Evolutionary conservation across 2,797 vertebrate genomes (phyloP), one percentile per base, ranked within the genome.

Genomic region (Etheostoma nigrum): DNA sequence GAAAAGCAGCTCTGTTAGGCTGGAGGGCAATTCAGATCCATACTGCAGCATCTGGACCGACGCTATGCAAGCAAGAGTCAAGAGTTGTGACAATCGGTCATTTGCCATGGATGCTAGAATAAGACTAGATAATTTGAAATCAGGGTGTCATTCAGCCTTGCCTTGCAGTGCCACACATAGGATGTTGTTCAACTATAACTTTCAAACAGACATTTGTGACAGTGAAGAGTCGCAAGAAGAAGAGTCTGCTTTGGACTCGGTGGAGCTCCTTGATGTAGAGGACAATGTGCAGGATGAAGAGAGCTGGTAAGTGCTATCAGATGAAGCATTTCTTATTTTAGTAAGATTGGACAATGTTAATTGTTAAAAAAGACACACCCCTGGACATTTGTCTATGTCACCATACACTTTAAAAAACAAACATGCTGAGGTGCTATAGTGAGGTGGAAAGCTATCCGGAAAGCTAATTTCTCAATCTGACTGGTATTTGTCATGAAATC

Each of bases 251-350:
- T 60, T 94, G 76, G 93, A 93, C 54, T 66, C 52, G 55, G 93
- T 94, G 10, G 89, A 93, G 70, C 85, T 94, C 16, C 80, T 94
- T 12, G 79, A 93, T 64, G 45, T 93, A 14, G 86, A 86, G 18
- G 86, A 80, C 0, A 75, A 80, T 11, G 23, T 23, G 44, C 68
- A 84, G 66, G 88, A 93, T 81, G 92, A 93, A 58, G 93, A 92
- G 76, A 87, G 80, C 69, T 94, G 93, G 93, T 94, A 87, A 33
- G 91, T 86, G 86, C 9, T 86, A 8, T 61, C 27, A 74, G n/a
- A 72, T 3, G 4, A 25, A 67, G 4, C 33, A 47, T 36, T 47
- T 54, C 21, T n/a, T 57, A 62, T 5, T 60, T 27, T 16, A 45
- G 18, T 16, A 19, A 63, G 2, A 23, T 27, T 48, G 13, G 16